phyloP scores from a whole-genome alignment of 2,797 vertebrate genomes.

The Propithecus deckenii region DNA sequence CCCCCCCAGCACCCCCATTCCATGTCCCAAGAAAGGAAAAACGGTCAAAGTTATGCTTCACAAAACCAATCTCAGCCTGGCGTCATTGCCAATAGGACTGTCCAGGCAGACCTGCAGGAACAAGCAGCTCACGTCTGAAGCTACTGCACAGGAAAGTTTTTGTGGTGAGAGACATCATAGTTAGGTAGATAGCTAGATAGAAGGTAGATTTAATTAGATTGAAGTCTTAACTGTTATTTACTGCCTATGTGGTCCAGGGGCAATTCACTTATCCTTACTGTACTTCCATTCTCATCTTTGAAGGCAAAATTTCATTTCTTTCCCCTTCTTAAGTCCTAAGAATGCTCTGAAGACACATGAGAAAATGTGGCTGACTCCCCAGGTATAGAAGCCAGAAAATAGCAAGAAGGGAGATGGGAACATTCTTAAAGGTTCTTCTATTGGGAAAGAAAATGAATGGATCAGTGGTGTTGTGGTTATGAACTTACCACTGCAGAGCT shows the following conservation, averaged over 20 bases:
- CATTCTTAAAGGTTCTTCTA: not conserved
- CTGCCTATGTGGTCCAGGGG: not conserved
- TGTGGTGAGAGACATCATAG: not conserved
- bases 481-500: not conserved
- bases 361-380: not conserved
- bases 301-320: not conserved
- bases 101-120: not conserved
- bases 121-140: not conserved
- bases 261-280: not conserved
- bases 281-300: slow-evolving; percentile 10
- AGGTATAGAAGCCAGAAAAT: not conserved
- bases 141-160: not conserved
- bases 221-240: not conserved
- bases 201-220: not conserved
- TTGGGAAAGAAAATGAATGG: not conserved
- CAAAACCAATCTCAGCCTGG: not conserved
- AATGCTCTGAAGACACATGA: not conserved
- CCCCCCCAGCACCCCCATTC: not conserved
- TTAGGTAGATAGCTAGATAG: not conserved
- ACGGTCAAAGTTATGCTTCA: not conserved
- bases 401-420: not conserved
- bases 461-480: not conserved
- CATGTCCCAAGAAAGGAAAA: not conserved
- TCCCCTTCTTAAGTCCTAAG: not conserved
- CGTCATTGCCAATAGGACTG: not conserved